Conservation (phyloP, 92 coral and sea anemone genomes). For the Montipora capitata region DNA sequence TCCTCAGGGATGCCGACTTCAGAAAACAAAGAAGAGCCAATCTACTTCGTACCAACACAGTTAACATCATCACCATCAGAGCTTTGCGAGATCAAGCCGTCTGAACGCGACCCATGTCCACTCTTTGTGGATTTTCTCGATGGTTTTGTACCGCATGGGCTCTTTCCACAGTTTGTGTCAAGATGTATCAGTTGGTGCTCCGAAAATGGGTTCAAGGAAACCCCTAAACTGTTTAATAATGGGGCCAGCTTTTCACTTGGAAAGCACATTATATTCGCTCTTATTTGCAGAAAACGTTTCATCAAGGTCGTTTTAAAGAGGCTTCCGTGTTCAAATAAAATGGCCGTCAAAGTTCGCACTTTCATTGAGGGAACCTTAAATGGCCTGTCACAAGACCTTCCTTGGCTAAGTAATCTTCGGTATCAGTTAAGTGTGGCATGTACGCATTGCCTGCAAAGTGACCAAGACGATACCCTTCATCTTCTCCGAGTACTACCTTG, state of each 20-base stretch:
- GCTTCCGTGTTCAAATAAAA: not conserved
- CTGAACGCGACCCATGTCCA: conserved; percentile 77
- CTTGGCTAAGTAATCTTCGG: conserved; percentile 52
- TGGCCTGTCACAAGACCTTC: conserved; percentile 50
- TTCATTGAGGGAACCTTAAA: conserved; percentile 46
- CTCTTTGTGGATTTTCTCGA: conserved; percentile 81
- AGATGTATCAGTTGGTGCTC: conserved; percentile 79
- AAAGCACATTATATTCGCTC: conserved; percentile 46
- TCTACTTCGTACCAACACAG: conserved; percentile 86
- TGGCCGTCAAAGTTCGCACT: conserved; percentile 34
- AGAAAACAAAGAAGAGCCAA: not conserved
- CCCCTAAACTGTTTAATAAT: conserved; percentile 78
- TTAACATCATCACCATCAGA: conserved; percentile 77
- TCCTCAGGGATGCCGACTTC: not conserved
- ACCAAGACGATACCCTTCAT: conserved; percentile 66
- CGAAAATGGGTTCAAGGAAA: conserved; percentile 51
- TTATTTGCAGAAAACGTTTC: conserved; percentile 77
- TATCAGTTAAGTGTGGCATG: conserved; percentile 69
- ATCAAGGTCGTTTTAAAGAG: conserved; percentile 74
- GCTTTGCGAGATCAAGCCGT: conserved; percentile 67
- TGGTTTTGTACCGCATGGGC: conserved; percentile 91
- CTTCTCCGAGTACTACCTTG: conserved; percentile 39
- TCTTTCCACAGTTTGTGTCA: conserved; percentile 76
- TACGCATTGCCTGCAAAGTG: conserved; percentile 31
- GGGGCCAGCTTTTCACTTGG: conserved; percentile 79